Conservation (phyloP, 2,888 invertebrate genomes). For the Tenthredo notha region DNA sequence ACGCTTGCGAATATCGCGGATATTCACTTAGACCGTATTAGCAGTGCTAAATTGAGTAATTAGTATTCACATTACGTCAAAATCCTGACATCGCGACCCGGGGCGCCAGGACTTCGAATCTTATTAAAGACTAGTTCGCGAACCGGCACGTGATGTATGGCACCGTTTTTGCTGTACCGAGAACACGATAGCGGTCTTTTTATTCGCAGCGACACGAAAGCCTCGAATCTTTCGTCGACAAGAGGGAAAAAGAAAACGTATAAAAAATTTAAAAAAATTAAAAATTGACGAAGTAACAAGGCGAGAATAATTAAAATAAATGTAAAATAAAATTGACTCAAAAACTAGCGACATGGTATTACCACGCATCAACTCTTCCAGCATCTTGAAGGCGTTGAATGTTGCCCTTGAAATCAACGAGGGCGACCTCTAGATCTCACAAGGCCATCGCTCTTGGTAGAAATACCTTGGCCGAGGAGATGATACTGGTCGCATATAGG, state of each 20-base stretch:
- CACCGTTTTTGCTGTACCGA: constrained; percentile 1
- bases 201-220: neutral
- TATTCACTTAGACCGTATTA: neutral
- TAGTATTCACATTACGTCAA: constrained; percentile 19
- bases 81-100: constrained; percentile 22
- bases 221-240: neutral
- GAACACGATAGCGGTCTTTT: neutral
- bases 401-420: constrained; percentile 70
- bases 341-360: constrained; percentile 59
- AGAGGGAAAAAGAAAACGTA: neutral
- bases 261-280: neutral
- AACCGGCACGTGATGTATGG: constrained; percentile 22
- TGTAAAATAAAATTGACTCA: neutral
- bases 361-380: constrained; percentile 67
- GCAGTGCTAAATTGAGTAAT: constrained; percentile 19
- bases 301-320: neutral
- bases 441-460: constrained; percentile 70
- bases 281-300: neutral
- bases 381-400: constrained; percentile 56
- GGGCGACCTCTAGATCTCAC: constrained; percentile 72
- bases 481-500: constrained; percentile 1
- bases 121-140: constrained; percentile 6
- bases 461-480: constrained; percentile 36
- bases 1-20: neutral
- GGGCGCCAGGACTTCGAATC: neutral